Evolutionary conservation across 2,113 vertebrate genomes (phyloP).

Genomic region (Semicossyphus pulcher): DNA sequence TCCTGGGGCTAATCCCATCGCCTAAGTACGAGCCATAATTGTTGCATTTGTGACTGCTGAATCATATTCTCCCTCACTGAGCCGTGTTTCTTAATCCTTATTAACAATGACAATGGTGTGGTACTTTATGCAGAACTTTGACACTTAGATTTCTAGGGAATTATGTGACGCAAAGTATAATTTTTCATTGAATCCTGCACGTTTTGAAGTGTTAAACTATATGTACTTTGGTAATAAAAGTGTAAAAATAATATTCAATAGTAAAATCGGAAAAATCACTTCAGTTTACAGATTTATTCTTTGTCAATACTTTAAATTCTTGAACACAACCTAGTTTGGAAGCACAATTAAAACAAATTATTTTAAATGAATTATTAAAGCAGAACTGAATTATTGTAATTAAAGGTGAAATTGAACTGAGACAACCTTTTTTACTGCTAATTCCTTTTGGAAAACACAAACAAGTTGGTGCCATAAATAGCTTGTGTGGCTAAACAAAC

Average conservation of each 20-base stretch:
- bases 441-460: constrained; percentile 3
- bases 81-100: not conserved
- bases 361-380: too few species aligned
- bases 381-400: not conserved
- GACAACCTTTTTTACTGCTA: not conserved
- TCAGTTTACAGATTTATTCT: too few species aligned
- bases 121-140: too few species aligned
- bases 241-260: too few species aligned
- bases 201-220: too few species aligned
- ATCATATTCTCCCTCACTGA: constrained; percentile 49
- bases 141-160: not conserved
- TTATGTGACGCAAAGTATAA: too few species aligned
- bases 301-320: too few species aligned
- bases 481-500: constrained; percentile 3
- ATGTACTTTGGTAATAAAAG: too few species aligned
- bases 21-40: constrained; percentile 63
- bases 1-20: constrained; percentile 75
- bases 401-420: not conserved
- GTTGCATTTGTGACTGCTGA: constrained; percentile 56
- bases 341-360: too few species aligned
- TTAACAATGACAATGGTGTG: not conserved
- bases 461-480: not conserved
- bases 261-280: too few species aligned
- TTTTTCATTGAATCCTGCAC: too few species aligned
- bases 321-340: too few species aligned